phyloP scores from a whole-genome alignment of 1,140 invertebrate species.

The Apis dorsata region DNA sequence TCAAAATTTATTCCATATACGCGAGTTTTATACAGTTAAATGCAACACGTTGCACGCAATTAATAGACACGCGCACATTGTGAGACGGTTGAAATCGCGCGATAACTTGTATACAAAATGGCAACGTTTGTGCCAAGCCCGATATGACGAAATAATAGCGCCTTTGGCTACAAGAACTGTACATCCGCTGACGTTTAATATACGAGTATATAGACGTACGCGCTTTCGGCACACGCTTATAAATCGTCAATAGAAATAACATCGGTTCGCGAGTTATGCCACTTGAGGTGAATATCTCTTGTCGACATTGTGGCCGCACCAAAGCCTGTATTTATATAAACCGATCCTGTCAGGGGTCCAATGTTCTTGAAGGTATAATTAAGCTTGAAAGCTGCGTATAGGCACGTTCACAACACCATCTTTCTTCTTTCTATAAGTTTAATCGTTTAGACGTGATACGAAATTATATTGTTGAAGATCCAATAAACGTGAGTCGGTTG shows the following conservation, averaged over 20 bases:
- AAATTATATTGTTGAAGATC: background rate
- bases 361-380: conserved; percentile 42
- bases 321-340: conserved; percentile 48
- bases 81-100: conserved; percentile 11
- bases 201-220: background rate
- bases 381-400: conserved; percentile 11
- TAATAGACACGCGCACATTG: background rate
- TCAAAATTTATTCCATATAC: too few species aligned
- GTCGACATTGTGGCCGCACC: conserved; percentile 42
- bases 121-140: conserved; percentile 18
- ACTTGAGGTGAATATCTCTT: conserved; percentile 63
- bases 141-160: conserved; percentile 48
- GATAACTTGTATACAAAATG: background rate
- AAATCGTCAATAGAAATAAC: background rate
- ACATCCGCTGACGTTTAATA: conserved; percentile 15
- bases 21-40: too few species aligned
- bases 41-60: background rate
- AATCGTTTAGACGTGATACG: background rate
- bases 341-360: conserved; percentile 40
- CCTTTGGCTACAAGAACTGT: conserved; percentile 33
- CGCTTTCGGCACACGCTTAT: background rate
- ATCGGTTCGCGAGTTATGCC: conserved; percentile 14
- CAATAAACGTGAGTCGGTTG: background rate
- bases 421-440: background rate
- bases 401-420: background rate